A percentile compares a stretch with the other conserved stretches of the same genome.
Conservation (phyloP, 2,113 vertebrate species). For the Lycaon pictus region DNA sequence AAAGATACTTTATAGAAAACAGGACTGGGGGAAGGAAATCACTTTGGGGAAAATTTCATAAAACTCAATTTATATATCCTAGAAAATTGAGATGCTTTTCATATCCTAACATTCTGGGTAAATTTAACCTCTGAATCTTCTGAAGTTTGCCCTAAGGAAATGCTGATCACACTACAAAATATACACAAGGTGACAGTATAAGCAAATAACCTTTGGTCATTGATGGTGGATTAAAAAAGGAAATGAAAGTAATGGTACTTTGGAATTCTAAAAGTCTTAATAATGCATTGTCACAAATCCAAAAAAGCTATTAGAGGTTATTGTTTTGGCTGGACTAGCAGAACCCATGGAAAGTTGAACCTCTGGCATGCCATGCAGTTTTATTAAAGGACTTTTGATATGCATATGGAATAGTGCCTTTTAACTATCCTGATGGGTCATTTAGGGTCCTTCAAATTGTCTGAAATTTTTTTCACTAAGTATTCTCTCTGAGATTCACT, state of each 20-base stretch:
- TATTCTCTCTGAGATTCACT: slow-evolving; percentile 54
- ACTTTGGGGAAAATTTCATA: not conserved
- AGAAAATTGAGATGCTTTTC: slow-evolving; percentile 20
- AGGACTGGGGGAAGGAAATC: slow-evolving; percentile 5
- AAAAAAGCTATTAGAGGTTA: slow-evolving; percentile 85
- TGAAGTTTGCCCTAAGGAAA: slow-evolving; percentile 22
- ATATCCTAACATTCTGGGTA: slow-evolving; percentile 27
- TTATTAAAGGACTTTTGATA: slow-evolving; percentile 66
- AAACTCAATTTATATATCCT: slow-evolving; percentile 57
- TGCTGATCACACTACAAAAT: not conserved
- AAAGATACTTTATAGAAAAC: slow-evolving; percentile 54
- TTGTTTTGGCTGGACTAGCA: slow-evolving; percentile 75
- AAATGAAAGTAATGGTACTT: slow-evolving; percentile 70
- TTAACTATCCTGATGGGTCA: slow-evolving; percentile 37
- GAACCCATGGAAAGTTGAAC: slow-evolving; percentile 72
- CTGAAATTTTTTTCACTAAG: slow-evolving; percentile 2
- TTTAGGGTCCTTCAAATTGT: not conserved
- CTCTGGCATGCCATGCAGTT: slow-evolving; percentile 51
- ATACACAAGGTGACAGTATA: slow-evolving; percentile 55
- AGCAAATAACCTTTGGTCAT: slow-evolving; percentile 74
- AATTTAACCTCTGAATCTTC: slow-evolving; percentile 56
- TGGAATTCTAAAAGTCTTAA: slow-evolving; percentile 81
- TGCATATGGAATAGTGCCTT: slow-evolving; percentile 2
- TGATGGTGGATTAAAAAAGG: slow-evolving; percentile 72
- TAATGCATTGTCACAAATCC: slow-evolving; percentile 82